Conservation (phyloP, 2,113 vertebrate species). For the Felis chaus region DNA sequence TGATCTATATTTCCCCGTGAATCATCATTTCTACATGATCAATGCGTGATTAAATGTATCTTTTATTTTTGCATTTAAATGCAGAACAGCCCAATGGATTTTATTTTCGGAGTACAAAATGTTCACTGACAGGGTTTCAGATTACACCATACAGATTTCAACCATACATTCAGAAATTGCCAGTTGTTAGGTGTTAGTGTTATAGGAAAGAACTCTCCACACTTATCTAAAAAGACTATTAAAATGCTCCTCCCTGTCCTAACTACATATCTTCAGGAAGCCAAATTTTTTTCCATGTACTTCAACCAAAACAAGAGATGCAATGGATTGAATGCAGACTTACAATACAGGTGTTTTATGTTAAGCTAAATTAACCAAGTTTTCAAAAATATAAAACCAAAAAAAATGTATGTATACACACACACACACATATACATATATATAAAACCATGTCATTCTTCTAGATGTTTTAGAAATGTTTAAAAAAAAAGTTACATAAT, state of each 20-base stretch:
- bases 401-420: too few relatives aligned
- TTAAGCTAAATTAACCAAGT: background rate
- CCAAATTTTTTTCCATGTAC: background rate
- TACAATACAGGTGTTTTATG: background rate
- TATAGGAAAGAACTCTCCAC: background rate
- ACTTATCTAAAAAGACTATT: background rate
- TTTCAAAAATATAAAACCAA: conserved; percentile 19
- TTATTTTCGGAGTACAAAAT: background rate
- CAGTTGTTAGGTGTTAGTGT: background rate
- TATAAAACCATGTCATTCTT: background rate
- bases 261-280: background rate
- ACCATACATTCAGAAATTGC: background rate
- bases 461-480: background rate
- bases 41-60: background rate
- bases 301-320: background rate
- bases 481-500: background rate
- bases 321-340: background rate
- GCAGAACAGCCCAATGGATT: background rate
- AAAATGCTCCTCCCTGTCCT: background rate
- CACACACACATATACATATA: too few relatives aligned
- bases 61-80: background rate
- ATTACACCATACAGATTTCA: background rate
- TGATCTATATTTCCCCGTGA: background rate
- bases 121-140: background rate
- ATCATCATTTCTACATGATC: background rate